phyloP scores from a whole-genome alignment of 2,113 vertebrate genomes.

The Ptilorrhoa leucosticta region DNA sequence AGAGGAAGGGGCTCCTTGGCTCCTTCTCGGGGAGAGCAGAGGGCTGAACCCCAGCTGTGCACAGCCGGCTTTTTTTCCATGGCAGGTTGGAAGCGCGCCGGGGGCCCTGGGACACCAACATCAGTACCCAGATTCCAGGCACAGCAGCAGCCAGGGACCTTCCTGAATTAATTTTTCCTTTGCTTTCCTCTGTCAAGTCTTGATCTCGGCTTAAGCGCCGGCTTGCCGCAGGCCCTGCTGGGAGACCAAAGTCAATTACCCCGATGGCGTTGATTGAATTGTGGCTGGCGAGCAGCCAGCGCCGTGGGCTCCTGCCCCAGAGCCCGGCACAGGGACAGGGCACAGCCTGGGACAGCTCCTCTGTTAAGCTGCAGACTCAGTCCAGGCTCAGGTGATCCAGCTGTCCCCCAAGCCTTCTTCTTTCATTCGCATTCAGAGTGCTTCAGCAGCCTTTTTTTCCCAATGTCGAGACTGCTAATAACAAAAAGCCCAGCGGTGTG shows the following conservation, averaged over 20 bases:
- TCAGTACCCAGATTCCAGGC: not conserved
- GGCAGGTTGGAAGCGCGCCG: not conserved
- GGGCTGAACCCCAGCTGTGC: not conserved
- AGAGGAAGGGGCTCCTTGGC: not conserved
- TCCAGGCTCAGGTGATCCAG: rapidly evolving
- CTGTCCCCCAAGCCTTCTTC: not conserved
- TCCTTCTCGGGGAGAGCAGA: not conserved
- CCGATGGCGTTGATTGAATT: not conserved
- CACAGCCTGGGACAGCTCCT: not conserved
- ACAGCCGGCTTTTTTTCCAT: rapidly evolving
- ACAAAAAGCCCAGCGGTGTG: not conserved
- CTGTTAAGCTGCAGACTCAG: rapidly evolving
- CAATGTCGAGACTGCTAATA: not conserved
- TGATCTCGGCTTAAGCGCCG: not conserved
- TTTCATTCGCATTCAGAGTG: not conserved
- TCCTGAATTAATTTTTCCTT: conserved; percentile 5
- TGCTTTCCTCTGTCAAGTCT: not conserved
- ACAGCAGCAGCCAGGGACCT: not conserved
- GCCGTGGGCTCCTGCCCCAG: not conserved
- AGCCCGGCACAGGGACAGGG: not conserved
- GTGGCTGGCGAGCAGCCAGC: not conserved
- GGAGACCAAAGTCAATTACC: not conserved
- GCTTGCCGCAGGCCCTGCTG: not conserved
- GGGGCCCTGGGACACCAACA: not conserved
- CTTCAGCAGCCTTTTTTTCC: not conserved